Conservation (phyloP, 2,113 vertebrate species). For the Ailurus styani region DNA sequence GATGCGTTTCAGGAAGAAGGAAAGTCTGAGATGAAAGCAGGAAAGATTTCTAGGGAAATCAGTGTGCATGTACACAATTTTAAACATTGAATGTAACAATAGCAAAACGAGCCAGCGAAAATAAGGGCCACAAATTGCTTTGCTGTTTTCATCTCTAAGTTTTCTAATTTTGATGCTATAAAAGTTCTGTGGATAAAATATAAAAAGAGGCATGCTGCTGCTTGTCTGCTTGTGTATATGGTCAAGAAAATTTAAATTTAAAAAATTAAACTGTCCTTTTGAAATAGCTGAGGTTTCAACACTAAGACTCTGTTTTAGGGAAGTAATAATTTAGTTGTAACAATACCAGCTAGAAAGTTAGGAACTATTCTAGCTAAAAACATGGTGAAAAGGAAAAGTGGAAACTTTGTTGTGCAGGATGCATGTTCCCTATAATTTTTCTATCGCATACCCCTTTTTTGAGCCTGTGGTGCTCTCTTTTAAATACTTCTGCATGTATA, state of each 20-base stretch:
- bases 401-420: neutral
- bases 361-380: neutral
- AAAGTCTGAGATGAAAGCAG: neutral
- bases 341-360: neutral
- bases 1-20: neutral
- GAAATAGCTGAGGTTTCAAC: neutral
- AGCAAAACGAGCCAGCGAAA: neutral
- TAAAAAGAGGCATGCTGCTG: neutral
- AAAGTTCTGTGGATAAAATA: neutral
- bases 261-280: neutral
- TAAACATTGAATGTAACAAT: neutral
- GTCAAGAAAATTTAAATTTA: neutral
- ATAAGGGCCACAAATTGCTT: neutral
- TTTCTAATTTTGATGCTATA: neutral
- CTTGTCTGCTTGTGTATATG: neutral
- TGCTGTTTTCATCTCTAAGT: neutral
- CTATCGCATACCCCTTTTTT: neutral
- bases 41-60: neutral
- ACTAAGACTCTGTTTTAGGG: neutral
- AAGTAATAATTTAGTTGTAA: neutral
- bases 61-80: neutral
- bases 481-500: neutral
- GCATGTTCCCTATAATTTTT: neutral
- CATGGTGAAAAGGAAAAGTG: neutral
- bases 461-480: neutral